Evolutionary conservation across 2,113 vertebrate species (phyloP), one percentile per base, ranked within the genome.

Genomic region (Craseonycteris thonglongyai): DNA sequence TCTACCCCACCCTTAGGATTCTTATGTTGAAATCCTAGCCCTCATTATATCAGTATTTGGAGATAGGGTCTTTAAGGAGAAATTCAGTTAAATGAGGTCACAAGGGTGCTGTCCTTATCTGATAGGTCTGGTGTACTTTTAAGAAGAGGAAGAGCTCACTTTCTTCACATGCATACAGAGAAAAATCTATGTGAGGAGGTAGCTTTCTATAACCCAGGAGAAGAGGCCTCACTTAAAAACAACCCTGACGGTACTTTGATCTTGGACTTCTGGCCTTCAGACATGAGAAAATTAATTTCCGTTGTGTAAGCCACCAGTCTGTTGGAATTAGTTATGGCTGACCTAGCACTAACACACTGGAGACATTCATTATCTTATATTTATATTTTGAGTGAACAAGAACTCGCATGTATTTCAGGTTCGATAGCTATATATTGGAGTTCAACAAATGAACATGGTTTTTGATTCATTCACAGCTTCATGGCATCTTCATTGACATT

Each of bases 281-380:
- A 81, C 13, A 5, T n/a, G n/a, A 87, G 58, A 42, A 72, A 59
- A 30, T 59, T 40, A 58, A 49, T n/a, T 91, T 58, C 40, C 66
- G 10, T 33, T 59, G 69, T 66, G 33, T 56, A 91, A 65, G 26
- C 4, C 22, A 56, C 14, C 2, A 30, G 1, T 21, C 38, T 63
- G 58, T 66, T 33, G 26, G 40, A 65, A 47, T 80, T 65, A 63
- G 18, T 24, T 71, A 11, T 4, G 13, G 33, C 6, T 69, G 30
- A 30, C 10, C 38, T 61, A 79, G 45, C 18, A 11, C 24, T 47
- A 56, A 65, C 33, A 38, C 3, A 59, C 21, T 81, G 15, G 1
- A 33, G 12, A 10, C 8, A 66, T 26, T 89, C 33, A 75, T 90
- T 59, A 68, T 79, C 38, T 94, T 30, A n/a, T 74, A 28, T 68